Percentiles rank a stretch among this genome's conserved stretches.
These are phyloP conservation scores for Tanytarsus gracilentus DNA, from an alignment of 2,888 invertebrate genomes.

Conservation along the genomic window DNA sequence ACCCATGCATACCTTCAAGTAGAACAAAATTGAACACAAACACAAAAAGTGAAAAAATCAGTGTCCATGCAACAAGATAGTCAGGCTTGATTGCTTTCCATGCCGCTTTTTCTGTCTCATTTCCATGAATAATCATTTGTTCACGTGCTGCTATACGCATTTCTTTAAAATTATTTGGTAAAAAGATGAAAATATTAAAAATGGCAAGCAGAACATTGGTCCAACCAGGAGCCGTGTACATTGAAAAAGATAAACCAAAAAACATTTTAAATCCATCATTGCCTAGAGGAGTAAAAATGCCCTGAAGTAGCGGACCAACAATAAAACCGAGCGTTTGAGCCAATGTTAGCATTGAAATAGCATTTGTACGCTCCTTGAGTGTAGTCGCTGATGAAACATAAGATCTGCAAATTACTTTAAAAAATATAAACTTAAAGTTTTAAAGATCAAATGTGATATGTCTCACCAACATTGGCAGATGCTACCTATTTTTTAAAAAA, in stretches of 20 bases:
- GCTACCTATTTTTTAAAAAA: too few species aligned
- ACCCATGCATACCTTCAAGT: constrained; percentile 74
- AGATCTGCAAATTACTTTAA: constrained; percentile 69
- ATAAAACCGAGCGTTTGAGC: constrained; percentile 82
- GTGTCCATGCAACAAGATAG: constrained; percentile 65
- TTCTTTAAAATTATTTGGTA: constrained; percentile 64
- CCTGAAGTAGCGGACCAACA: constrained; percentile 75
- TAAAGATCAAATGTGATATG: constrained; percentile 13
- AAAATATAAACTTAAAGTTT: constrained; percentile 51
- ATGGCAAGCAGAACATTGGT: constrained; percentile 67
- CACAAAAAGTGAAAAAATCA: constrained; percentile 75
- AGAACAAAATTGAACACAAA: constrained; percentile 81
- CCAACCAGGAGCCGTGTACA: constrained; percentile 84
- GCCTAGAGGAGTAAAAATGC: constrained; percentile 69
- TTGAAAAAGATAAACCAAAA: constrained; percentile 56
- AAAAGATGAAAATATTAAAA: constrained; percentile 61
- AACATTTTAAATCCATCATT: constrained; percentile 52
- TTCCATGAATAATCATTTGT: constrained; percentile 65
- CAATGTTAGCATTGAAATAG: constrained; percentile 72
- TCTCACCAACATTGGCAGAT: constrained; percentile 55
- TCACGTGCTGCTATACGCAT: constrained; percentile 68
- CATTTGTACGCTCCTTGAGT: constrained; percentile 66
- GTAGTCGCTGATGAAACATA: constrained; percentile 80
- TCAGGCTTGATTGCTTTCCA: constrained; percentile 64
- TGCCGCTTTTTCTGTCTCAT: constrained; percentile 61